These are phyloP conservation scores for Leptinotarsa juncta DNA, from an alignment of 2,888 invertebrate species.

Conservation along the genomic window DNA sequence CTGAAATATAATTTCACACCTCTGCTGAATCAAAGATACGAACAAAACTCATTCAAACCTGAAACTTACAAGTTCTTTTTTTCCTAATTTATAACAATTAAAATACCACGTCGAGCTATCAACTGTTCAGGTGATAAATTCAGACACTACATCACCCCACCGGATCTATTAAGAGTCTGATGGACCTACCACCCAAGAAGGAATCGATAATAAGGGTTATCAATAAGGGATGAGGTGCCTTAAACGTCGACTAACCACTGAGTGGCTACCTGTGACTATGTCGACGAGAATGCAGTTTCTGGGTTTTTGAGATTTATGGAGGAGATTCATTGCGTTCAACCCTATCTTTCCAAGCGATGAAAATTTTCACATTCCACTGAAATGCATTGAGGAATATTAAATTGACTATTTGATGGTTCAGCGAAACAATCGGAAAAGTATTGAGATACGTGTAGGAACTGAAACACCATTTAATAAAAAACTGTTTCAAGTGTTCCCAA, in stretches of 20 bases:
- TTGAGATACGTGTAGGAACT: too few relatives aligned
- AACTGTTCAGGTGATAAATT: neutral
- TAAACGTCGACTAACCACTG: slow-evolving; percentile 30
- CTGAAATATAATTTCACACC: too few relatives aligned
- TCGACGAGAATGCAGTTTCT: slow-evolving; percentile 22
- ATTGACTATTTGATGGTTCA: too few relatives aligned
- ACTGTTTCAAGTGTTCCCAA: too few relatives aligned
- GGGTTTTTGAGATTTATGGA: neutral
- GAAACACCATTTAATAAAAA: too few relatives aligned
- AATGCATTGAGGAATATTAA: too few relatives aligned
- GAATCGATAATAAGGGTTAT: slow-evolving; percentile 26
- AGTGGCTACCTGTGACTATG: slow-evolving; percentile 28
- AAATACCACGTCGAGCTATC: neutral
- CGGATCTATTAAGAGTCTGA: slow-evolving; percentile 19
- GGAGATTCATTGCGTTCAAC: neutral
- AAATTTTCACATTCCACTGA: neutral
- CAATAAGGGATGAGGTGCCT: slow-evolving; percentile 30
- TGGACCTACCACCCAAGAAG: slow-evolving; percentile 24
- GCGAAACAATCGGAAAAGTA: too few relatives aligned
- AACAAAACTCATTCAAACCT: too few relatives aligned
- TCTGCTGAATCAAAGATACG: too few relatives aligned
- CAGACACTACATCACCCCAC: neutral
- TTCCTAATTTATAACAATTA: neutral
- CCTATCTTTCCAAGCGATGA: neutral
- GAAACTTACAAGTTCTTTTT: too few relatives aligned